Percentiles rank a stretch among this genome's conserved stretches.
These are phyloP conservation scores for Falcunculus frontatus DNA, from an alignment of 2,113 vertebrate genomes.

Conservation along the genomic window DNA sequence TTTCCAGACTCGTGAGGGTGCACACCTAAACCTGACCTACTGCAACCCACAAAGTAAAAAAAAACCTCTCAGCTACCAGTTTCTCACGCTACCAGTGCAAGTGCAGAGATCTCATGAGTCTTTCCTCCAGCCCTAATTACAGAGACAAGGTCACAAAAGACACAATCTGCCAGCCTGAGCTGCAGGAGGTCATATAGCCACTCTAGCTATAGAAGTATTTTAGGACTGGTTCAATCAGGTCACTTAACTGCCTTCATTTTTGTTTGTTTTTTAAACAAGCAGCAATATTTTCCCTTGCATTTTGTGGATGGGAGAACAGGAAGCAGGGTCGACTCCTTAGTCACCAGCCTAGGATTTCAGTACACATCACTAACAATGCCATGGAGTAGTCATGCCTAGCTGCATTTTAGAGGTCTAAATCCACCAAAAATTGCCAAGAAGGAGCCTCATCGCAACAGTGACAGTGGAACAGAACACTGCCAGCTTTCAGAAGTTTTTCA, in stretches of 20 bases:
- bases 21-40: neutral
- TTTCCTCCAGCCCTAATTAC: neutral
- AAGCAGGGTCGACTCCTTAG: neutral
- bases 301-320: neutral
- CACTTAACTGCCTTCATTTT: neutral
- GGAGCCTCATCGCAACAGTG: neutral
- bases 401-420: neutral
- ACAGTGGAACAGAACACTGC: neutral
- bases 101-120: neutral
- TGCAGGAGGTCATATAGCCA: neutral
- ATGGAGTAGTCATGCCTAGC: neutral
- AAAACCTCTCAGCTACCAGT: neutral
- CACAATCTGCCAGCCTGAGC: neutral
- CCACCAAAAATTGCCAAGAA: neutral
- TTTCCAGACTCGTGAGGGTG: neutral
- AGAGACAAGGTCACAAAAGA: neutral
- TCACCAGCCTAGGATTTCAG: neutral
- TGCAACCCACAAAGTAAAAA: neutral
- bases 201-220: neutral
- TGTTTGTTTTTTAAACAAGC: neutral
- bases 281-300: neutral
- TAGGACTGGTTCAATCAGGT: constrained; percentile 6
- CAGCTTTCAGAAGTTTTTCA: neutral
- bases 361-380: neutral
- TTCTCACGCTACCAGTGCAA: neutral